Evolutionary conservation across 2,113 vertebrate genomes (phyloP).

Genomic region (Myodes glareolus): DNA sequence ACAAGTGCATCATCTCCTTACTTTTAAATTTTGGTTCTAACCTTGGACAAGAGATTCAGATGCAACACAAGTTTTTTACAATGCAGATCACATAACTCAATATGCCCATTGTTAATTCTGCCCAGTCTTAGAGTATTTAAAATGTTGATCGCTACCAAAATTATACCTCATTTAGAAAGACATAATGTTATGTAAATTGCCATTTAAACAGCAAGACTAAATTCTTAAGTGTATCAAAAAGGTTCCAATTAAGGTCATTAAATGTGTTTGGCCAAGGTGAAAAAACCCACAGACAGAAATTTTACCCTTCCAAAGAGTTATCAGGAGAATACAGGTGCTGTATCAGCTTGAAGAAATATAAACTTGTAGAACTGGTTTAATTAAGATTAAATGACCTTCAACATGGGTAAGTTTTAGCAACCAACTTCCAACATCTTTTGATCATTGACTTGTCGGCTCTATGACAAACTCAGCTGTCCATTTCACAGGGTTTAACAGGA

Average conservation of each 20-base stretch:
- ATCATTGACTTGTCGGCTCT: conserved; percentile 67
- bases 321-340: conserved; percentile 72
- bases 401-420: conserved; percentile 71
- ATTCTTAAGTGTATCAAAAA: conserved; percentile 77
- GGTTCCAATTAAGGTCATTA: conserved; percentile 72
- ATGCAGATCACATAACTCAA: conserved; percentile 54
- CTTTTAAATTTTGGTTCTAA: conserved; percentile 35
- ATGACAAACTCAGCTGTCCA: conserved; percentile 59
- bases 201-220: conserved; percentile 79
- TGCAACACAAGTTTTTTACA: neutral
- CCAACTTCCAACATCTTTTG: conserved; percentile 2
- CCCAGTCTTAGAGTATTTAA: conserved; percentile 52
- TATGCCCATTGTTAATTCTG: conserved; percentile 57
- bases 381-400: conserved; percentile 75
- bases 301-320: conserved; percentile 78
- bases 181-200: conserved; percentile 76
- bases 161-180: conserved; percentile 69
- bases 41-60: conserved; percentile 33
- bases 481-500: conserved; percentile 92
- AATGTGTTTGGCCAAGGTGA: conserved; percentile 77
- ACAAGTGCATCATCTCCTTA: neutral
- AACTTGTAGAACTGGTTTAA: conserved; percentile 72
- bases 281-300: conserved; percentile 52
- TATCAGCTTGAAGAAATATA: conserved; percentile 75
- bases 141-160: conserved; percentile 73